Base-by-base conservation (phyloP, 1,140 invertebrate genomes). In the Paracyclopina nana region DNA sequence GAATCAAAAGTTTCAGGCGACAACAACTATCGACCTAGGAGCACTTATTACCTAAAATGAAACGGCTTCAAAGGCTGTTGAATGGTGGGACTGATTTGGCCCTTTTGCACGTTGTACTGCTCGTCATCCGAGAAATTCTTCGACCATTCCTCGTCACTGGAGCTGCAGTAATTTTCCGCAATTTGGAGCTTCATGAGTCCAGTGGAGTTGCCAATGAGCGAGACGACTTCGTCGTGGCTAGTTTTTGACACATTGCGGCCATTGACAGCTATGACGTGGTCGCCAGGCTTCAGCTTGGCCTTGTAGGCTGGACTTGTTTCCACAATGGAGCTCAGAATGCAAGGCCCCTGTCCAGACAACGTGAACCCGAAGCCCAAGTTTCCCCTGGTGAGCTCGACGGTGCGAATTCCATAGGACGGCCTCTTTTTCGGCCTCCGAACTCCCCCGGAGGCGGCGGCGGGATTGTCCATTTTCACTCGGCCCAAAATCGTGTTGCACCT, bases 311-410 rank as follows among this genome's bases (percentile, higher is more conserved):
- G 82, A 58, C 82, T 85, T 54, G 79, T 77, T 53, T 72, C 68
- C 1, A 85, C 82, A 57, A 88, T 87, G 62, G 80, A 85, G 57
- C 82, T 84, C 9, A 91, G 68, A 55, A 87, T 78, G 62, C 84
- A 88, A 0, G 85, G 85, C 57, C 83, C 80, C 59, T 91, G 83
- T 0, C 85, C 85, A n/a, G 84, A 87, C 55, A 90, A 86, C 11
- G 85, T 90, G 60, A 90, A 90, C 6, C 85, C 85, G 63, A 83
- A 90, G 6, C 84, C 85, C 58, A 82, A 81, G 52, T 75, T 70
- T 1, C 86, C 83, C 50, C 86, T 70, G 0, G 74, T 70, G 6
- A 94, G 74, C 59, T 92, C 82, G 16, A 92, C 81, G 2, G 78
- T 81, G 44, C 82, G 75, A 16, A 86, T 78, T 5, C 79, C 78